phyloP scores from a whole-genome alignment of 2,888 invertebrate genomes.

The Drosophila lacicola region DNA sequence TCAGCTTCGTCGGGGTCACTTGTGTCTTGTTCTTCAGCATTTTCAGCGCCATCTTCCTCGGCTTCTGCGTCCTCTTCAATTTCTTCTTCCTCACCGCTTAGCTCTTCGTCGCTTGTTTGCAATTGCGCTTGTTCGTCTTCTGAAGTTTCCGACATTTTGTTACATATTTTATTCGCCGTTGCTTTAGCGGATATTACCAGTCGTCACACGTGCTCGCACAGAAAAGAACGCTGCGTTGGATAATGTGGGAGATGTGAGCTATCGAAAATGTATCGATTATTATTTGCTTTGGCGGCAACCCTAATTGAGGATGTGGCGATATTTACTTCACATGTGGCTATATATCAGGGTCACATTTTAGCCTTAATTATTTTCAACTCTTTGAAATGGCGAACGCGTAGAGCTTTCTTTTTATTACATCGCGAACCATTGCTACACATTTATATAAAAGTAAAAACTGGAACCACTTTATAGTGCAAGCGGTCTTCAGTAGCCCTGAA shows the following conservation, averaged over 20 bases:
- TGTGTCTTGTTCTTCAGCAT: constrained; percentile 20
- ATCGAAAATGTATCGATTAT: constrained; percentile 12
- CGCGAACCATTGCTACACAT: neutral
- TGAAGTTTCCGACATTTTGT: constrained; percentile 82
- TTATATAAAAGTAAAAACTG: neutral
- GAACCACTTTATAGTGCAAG: neutral
- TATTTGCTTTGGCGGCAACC: constrained; percentile 3
- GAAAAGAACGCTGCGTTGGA: constrained; percentile 28
- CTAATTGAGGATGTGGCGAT: constrained; percentile 5
- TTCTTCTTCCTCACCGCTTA: constrained; percentile 51
- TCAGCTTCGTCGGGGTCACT: constrained; percentile 8
- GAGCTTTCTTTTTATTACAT: neutral
- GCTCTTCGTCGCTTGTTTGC: constrained; percentile 66
- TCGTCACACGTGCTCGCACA: constrained; percentile 48
- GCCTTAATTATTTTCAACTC: neutral
- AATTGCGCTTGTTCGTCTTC: constrained; percentile 74
- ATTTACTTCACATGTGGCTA: neutral
- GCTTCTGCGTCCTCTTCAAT: constrained; percentile 27
- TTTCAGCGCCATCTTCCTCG: constrained; percentile 35
- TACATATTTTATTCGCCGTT: constrained; percentile 34
- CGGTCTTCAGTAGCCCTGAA: constrained; percentile 1
- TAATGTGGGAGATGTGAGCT: neutral
- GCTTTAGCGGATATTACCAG: constrained; percentile 43
- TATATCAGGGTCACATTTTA: neutral
- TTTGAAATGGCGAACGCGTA: neutral